phyloP scores from a whole-genome alignment of 2,113 vertebrate species.

The Odontophorus gujanensis region DNA sequence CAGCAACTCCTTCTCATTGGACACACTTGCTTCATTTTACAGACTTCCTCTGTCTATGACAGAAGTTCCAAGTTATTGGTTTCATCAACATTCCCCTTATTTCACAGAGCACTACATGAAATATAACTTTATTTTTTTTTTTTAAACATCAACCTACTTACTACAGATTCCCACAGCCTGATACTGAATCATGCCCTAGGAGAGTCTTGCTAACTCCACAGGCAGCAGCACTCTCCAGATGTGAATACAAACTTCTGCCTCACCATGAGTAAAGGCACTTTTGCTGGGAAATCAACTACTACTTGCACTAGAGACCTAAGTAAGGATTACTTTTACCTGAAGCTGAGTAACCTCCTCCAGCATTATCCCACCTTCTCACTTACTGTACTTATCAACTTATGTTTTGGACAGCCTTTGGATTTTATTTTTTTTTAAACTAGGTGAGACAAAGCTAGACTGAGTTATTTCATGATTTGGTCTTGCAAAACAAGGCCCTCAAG shows the following conservation, averaged over 20 bases:
- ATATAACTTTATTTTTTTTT: conserved; percentile 1
- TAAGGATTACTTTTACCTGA: conserved; percentile 22
- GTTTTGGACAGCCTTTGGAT: neutral
- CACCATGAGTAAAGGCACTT: conserved; percentile 66
- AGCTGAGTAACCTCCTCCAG: conserved; percentile 23
- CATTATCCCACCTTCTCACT: neutral
- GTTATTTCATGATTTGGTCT: conserved; percentile 31
- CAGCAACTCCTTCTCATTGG: neutral
- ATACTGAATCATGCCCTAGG: conserved; percentile 23
- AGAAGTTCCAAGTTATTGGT: conserved; percentile 48
- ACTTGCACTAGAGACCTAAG: conserved; percentile 39
- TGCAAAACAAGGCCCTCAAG: conserved; percentile 8
- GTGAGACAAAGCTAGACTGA: neutral
- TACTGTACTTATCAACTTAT: neutral
- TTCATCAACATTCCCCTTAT: conserved; percentile 23
- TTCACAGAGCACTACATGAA: conserved; percentile 61
- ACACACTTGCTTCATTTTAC: conserved; percentile 23
- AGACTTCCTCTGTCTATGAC: conserved; percentile 2
- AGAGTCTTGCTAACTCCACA: conserved; percentile 19
- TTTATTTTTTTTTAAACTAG: neutral
- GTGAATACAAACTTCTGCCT: conserved; percentile 51
- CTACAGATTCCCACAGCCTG: conserved; percentile 43
- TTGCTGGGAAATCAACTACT: conserved; percentile 61
- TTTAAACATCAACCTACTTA: conserved; percentile 9
- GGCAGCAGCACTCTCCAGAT: conserved; percentile 56